Evolutionary conservation across 2,797 vertebrate genomes (phyloP).

Genomic region (Alosa sapidissima): DNA sequence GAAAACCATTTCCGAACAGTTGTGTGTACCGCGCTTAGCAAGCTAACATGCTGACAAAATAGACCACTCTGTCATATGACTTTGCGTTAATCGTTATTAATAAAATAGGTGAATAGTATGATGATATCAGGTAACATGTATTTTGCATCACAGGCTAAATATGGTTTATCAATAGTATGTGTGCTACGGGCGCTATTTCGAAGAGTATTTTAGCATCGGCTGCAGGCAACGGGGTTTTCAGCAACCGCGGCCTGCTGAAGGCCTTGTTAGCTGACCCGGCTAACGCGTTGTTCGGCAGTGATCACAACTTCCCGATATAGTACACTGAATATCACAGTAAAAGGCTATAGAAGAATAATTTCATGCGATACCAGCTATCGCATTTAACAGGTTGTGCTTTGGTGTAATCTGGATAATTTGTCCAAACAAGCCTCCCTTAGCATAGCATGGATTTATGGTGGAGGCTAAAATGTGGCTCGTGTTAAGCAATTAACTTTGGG

Average conservation of each 20-base stretch:
- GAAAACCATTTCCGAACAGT: background rate
- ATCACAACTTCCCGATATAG: background rate
- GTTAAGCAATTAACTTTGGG: slow-evolving; percentile 12
- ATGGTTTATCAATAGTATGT: background rate
- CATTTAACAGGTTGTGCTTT: background rate
- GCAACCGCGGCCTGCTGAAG: background rate
- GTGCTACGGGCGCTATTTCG: background rate
- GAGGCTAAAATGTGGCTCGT: slow-evolving; percentile 11
- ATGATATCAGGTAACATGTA: background rate
- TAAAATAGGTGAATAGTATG: background rate
- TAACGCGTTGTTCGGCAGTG: background rate
- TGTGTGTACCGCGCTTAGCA: background rate
- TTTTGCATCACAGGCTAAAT: background rate
- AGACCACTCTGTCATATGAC: background rate
- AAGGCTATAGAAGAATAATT: background rate
- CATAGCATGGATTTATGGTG: background rate
- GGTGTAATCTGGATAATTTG: background rate
- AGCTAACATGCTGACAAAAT: background rate
- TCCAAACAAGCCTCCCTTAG: background rate
- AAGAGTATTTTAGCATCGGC: background rate
- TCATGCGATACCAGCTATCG: background rate
- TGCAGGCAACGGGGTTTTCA: background rate
- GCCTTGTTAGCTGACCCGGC: slow-evolving; percentile 9
- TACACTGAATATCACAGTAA: background rate
- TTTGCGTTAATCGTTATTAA: background rate